Evolutionary conservation across 2,113 vertebrate species (phyloP).

Genomic region (Tauraco erythrolophus): DNA sequence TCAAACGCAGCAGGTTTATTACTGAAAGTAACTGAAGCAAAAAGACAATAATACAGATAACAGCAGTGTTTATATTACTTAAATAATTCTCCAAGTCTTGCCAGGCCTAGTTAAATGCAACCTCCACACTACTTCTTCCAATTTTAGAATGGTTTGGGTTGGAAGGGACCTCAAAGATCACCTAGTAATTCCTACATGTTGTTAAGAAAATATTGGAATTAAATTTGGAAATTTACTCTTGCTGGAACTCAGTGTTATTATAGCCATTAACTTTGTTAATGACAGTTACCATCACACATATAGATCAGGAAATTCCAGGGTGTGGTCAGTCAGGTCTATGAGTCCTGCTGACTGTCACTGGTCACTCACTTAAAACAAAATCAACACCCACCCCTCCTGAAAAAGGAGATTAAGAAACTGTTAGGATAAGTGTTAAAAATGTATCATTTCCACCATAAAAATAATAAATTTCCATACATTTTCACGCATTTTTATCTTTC

Average conservation of each 20-base stretch:
- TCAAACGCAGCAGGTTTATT: background rate
- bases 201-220: background rate
- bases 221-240: background rate
- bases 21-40: background rate
- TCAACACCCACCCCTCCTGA: background rate
- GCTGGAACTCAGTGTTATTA: background rate
- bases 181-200: background rate
- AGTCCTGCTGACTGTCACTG: background rate
- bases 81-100: background rate
- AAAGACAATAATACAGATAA: background rate
- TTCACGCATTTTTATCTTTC: background rate
- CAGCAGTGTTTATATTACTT: background rate
- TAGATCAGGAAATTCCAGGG: background rate
- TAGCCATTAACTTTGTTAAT: background rate
- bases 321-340: background rate
- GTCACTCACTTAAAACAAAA: background rate
- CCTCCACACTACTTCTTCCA: too few relatives aligned
- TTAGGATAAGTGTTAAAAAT: background rate
- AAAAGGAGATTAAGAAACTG: background rate
- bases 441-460: background rate
- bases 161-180: too few relatives aligned
- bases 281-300: background rate
- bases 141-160: too few relatives aligned
- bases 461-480: background rate
- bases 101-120: background rate